Percentiles rank a stretch among this genome's conserved stretches.
phyloP scores from a whole-genome alignment of 2,888 invertebrate genomes.

The Drosophila pseudotalamancana region DNA sequence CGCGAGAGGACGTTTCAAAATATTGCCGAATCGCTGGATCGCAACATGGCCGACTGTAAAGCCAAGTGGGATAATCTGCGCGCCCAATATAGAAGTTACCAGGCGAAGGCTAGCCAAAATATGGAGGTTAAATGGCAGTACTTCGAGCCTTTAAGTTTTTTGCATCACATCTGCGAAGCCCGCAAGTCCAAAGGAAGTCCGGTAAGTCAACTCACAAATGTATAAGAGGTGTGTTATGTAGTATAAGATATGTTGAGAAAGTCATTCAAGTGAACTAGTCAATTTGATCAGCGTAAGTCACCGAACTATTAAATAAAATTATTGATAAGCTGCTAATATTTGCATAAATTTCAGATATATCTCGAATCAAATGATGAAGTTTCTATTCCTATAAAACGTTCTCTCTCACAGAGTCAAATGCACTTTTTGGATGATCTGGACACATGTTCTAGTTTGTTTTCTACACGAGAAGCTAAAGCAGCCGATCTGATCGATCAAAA shows the following conservation, averaged over 20 bases:
- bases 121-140: constrained; percentile 39
- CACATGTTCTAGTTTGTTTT: constrained; percentile 17
- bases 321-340: background rate
- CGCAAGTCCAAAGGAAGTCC: constrained; percentile 10
- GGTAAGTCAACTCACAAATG: constrained; percentile 6
- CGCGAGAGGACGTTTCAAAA: constrained; percentile 27
- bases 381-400: background rate
- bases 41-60: constrained; percentile 29
- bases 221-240: no score
- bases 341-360: background rate
- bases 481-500: constrained; percentile 3
- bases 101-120: constrained; percentile 24
- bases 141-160: constrained; percentile 25
- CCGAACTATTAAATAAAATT: background rate
- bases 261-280: no score
- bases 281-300: no score
- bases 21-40: constrained; percentile 20
- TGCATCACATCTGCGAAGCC: constrained; percentile 24
- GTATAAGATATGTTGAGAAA: no score
- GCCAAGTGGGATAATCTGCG: constrained; percentile 49
- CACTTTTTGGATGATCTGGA: constrained; percentile 24
- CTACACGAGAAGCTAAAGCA: constrained; percentile 1
- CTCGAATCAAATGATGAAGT: constrained; percentile 4
- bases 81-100: constrained; percentile 37
- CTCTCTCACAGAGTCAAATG: background rate